Evolutionary conservation across 2,888 invertebrate genomes (phyloP), one percentile per base, ranked within the genome.

Genomic region (Malacosoma neustria): DNA sequence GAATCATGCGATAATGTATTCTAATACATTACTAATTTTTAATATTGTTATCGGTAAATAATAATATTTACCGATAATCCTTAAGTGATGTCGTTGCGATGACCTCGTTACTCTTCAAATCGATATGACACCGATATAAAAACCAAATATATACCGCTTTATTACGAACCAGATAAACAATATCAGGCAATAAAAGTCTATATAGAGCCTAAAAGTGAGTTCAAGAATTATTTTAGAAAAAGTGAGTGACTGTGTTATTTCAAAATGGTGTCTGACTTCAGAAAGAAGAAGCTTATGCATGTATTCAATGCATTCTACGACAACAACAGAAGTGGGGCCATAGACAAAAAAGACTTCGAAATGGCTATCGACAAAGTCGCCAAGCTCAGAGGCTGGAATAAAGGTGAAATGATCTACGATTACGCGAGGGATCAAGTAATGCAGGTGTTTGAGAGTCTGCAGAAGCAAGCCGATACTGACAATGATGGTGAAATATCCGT

Each of bases 231-330:
- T 3, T 6, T 4, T 11, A 36, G 30, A 45, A 44, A 43, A 46
- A 34, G 43, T 22, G n/a, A n/a, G n/a, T n/a, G n/a, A n/a, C n/a
- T n/a, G n/a, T n/a, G n/a, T n/a, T n/a, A n/a, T n/a, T n/a, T n/a
- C 90, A 80, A 72, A 65, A 82, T 82, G 80, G 92, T 94, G 74
- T 93, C 95, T 48, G 94, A 94, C 55, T 96, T 95, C 81, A 92
- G 95, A 70, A 93, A 92, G 86, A 93, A 94, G 89, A 96, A 96
- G 77, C 89, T 95, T 29, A 88, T 93, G 51, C 93, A 93, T 77
- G 92, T 95, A 38, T 96, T 95, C 89, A 91, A 92, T 67, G 92
- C 93, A 33, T 95, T 95, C 82, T 95, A 95, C 59, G 96, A 96
- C 87, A 92, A 92, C 49, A 93, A 96, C 77, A 91, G 91, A 63